phyloP scores from a whole-genome alignment of 2,888 invertebrate species.

The Caenorhabditis sp. region DNA sequence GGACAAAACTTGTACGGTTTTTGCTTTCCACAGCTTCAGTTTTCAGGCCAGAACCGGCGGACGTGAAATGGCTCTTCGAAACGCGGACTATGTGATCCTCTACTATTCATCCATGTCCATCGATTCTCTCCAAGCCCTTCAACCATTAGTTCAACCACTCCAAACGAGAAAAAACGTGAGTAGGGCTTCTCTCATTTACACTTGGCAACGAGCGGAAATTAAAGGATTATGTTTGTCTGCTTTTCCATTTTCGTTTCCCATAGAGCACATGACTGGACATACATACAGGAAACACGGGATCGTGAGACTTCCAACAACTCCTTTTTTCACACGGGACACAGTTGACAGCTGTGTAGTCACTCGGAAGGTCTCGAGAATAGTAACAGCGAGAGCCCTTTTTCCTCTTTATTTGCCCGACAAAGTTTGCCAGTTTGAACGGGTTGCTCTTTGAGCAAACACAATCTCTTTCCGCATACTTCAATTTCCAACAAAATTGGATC shows the following conservation, averaged over 20 bases:
- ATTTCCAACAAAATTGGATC: slow-evolving; percentile 2
- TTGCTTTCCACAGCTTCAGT: too few species aligned
- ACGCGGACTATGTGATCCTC: slow-evolving; percentile 59
- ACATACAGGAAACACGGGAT: too few species aligned
- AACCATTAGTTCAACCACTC: slow-evolving; percentile 36
- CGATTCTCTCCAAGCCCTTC: slow-evolving; percentile 54
- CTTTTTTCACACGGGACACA: neutral
- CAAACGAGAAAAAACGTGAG: slow-evolving; percentile 59
- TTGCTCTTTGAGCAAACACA: slow-evolving; percentile 53
- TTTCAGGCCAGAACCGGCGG: slow-evolving; percentile 64
- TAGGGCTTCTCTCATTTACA: too few species aligned
- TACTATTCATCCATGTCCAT: slow-evolving; percentile 56
- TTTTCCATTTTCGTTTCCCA: neutral
- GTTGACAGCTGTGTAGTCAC: neutral
- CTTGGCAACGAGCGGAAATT: slow-evolving; percentile 8
- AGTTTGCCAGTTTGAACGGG: slow-evolving; percentile 55
- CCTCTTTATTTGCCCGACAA: too few species aligned
- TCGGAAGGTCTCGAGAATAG: slow-evolving; percentile 32
- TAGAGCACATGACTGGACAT: neutral
- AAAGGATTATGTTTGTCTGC: slow-evolving; percentile 6
- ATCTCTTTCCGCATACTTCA: neutral
- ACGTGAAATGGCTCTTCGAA: slow-evolving; percentile 65
- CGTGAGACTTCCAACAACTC: neutral
- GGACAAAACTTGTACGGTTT: neutral
- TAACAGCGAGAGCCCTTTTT: slow-evolving; percentile 37